These are phyloP conservation scores for Rhegmatorhina hoffmannsi DNA, from an alignment of 2,113 vertebrate genomes.

Conservation along the genomic window DNA sequence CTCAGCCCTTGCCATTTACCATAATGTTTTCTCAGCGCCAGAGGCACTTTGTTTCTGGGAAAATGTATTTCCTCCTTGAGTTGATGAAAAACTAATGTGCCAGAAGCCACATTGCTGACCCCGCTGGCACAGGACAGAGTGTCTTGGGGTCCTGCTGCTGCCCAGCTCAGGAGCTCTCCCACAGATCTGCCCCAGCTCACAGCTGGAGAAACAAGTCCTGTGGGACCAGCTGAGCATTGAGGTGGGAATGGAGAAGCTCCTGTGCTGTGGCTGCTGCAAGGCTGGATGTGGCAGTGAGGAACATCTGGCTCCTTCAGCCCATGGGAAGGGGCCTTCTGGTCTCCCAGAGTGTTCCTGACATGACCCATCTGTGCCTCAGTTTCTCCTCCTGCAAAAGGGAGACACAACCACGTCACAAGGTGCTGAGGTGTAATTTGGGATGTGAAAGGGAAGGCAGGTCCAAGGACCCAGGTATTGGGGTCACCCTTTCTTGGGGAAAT, in stretches of 20 bases:
- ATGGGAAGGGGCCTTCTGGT: background rate
- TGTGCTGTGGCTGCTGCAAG: background rate
- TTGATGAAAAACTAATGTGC: background rate
- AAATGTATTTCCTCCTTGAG: background rate
- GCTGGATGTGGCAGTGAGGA: background rate
- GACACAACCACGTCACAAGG: too few species aligned
- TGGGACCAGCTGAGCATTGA: background rate
- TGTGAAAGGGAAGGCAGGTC: background rate
- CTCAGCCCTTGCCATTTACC: background rate
- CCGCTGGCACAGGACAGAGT: background rate
- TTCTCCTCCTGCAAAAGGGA: background rate
- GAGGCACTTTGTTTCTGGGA: background rate
- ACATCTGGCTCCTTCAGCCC: background rate
- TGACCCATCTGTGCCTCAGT: background rate
- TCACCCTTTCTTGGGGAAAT: too few species aligned
- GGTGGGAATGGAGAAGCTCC: background rate
- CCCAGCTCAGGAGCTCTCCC: background rate
- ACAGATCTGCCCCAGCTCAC: background rate
- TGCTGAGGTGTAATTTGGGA: background rate
- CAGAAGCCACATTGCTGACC: background rate
- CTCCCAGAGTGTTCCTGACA: background rate
- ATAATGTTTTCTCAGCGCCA: background rate
- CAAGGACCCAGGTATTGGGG: background rate
- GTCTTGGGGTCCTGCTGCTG: fast-evolving
- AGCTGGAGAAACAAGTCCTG: background rate